Evolutionary conservation across 2,797 vertebrate genomes (phyloP).

Genomic region (Coreius guichenoti): DNA sequence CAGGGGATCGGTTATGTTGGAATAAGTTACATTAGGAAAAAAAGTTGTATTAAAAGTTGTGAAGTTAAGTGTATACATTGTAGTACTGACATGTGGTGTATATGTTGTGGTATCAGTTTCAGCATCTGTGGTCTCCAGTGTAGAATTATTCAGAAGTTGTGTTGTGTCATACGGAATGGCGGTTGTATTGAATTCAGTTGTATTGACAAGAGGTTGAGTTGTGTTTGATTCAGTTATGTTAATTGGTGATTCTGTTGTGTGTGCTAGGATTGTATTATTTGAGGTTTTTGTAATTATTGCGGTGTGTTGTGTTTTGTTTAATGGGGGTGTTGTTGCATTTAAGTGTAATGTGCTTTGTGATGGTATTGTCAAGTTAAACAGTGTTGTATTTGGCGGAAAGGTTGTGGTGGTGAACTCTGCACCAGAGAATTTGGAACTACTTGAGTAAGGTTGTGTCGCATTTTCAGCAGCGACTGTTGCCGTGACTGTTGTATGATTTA

Average conservation of each 20-base stretch:
- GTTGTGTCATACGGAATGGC: background rate
- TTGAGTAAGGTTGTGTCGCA: background rate
- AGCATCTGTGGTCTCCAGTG: constrained; percentile 11
- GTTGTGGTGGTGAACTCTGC: background rate
- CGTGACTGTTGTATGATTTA: background rate
- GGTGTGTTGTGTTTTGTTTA: background rate
- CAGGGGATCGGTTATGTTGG: background rate
- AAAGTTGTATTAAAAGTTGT: background rate
- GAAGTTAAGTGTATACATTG: background rate
- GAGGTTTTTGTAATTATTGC: background rate
- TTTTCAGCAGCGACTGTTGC: background rate
- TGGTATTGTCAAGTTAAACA: background rate
- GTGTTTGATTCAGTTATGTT: constrained; percentile 15
- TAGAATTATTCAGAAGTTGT: constrained; percentile 11
- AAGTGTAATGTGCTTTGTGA: constrained; percentile 2
- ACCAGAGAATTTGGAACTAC: background rate
- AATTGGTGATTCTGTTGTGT: constrained; percentile 21
- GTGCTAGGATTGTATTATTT: background rate
- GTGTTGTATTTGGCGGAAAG: background rate
- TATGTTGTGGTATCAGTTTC: background rate
- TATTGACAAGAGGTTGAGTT: background rate
- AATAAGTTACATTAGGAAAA: background rate
- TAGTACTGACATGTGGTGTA: constrained; percentile 8
- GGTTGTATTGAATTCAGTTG: constrained; percentile 4
- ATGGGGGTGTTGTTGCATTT: background rate